phyloP scores from a whole-genome alignment of 2,888 invertebrate genomes.

The Boloria selene region DNA sequence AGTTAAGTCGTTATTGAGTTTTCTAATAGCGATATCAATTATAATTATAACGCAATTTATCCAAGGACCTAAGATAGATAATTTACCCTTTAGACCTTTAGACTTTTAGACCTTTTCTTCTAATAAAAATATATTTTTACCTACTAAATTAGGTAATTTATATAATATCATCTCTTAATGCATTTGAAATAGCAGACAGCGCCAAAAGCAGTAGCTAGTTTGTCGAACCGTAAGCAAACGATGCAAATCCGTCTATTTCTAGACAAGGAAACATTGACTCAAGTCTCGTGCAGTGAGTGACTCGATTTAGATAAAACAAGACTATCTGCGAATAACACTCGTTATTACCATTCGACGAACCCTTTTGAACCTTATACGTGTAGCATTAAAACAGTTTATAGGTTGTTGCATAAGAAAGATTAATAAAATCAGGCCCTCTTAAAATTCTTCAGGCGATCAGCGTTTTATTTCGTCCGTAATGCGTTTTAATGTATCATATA shows the following conservation, averaged over 20 bases:
- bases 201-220: not conserved
- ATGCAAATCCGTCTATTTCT: slow-evolving; percentile 32
- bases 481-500: slow-evolving; percentile 20
- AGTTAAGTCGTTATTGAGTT: no score
- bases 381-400: not conserved
- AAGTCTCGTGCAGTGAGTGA: slow-evolving; percentile 29
- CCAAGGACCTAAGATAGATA: no score
- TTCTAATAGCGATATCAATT: no score
- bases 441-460: slow-evolving; percentile 30
- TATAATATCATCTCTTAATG: not conserved
- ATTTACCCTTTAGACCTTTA: no score
- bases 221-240: slow-evolving; percentile 10
- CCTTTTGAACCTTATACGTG: slow-evolving; percentile 12
- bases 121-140: no score
- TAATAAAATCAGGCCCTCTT: slow-evolving; percentile 25
- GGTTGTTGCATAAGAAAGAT: not conserved
- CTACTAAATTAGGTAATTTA: not conserved
- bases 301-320: slow-evolving; percentile 38
- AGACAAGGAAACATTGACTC: slow-evolving; percentile 39
- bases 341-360: slow-evolving; percentile 15
- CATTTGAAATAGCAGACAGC: not conserved
- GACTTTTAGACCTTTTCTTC: no score
- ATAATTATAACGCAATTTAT: no score
- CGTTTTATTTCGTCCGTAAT: slow-evolving; percentile 29
- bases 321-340: slow-evolving; percentile 32